Conservation (phyloP, 2,888 invertebrate genomes). For the Mycalesis mineus region DNA sequence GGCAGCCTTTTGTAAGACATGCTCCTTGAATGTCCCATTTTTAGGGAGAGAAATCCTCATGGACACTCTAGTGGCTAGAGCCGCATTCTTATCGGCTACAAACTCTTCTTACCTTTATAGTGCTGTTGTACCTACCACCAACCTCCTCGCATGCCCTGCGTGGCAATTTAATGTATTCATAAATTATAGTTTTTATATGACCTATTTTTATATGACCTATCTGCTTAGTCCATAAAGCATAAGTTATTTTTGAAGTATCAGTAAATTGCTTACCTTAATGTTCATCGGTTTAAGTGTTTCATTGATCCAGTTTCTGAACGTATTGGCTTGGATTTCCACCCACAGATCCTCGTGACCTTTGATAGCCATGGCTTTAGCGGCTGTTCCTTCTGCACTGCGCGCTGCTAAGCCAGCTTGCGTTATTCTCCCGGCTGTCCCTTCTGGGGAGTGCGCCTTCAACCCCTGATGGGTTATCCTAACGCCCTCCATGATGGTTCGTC, state of each 20-base stretch:
- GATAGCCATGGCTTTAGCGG: slow-evolving; percentile 96
- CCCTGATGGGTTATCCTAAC: slow-evolving; percentile 80
- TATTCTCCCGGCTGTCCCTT: slow-evolving; percentile 80
- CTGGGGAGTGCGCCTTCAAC: slow-evolving; percentile 74
- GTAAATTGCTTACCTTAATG: slow-evolving; percentile 71
- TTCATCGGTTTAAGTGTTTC: slow-evolving; percentile 88
- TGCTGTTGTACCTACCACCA: no score
- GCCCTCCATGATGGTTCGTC: slow-evolving; percentile 62
- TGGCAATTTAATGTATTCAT: no score
- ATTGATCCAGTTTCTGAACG: slow-evolving; percentile 98
- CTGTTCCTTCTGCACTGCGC: slow-evolving; percentile 93
- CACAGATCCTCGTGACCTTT: slow-evolving; percentile 96
- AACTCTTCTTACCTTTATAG: no score
- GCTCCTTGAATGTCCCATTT: no score
- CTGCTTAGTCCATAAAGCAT: neutral
- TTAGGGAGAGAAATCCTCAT: no score
- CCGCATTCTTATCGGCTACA: no score
- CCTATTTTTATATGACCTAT: no score
- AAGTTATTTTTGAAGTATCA: neutral
- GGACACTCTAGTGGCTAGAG: no score
- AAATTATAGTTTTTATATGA: no score
- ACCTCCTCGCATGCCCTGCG: no score
- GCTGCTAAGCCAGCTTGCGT: slow-evolving; percentile 91
- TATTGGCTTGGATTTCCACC: slow-evolving; percentile 97
- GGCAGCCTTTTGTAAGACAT: no score